Conservation (phyloP, 35 echinoderm and acorn worm genomes). For the Antedon bifida region DNA sequence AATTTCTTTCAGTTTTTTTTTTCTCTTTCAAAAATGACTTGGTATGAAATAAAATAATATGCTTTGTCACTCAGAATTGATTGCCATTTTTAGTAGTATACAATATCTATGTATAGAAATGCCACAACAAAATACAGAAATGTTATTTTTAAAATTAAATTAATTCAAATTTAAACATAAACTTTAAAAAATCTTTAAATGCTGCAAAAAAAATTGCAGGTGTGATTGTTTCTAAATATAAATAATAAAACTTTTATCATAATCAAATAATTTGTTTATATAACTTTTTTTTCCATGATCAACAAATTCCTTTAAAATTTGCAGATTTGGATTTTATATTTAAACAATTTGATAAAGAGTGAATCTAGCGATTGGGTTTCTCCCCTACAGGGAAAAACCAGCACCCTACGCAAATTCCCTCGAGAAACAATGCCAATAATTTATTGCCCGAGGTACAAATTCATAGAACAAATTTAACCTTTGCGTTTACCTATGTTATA, state of each 20-base stretch:
- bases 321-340: not conserved
- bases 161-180: too few relatives aligned
- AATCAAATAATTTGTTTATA: too few relatives aligned
- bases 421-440: not conserved
- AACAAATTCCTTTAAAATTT: not conserved
- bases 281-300: not conserved
- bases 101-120: too few relatives aligned
- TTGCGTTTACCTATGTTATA: not conserved
- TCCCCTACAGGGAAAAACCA: not conserved
- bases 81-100: too few relatives aligned
- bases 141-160: too few relatives aligned
- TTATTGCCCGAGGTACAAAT: not conserved
- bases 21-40: too few relatives aligned
- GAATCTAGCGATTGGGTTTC: not conserved
- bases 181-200: too few relatives aligned
- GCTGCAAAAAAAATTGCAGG: too few relatives aligned
- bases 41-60: too few relatives aligned
- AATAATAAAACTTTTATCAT: too few relatives aligned
- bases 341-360: not conserved
- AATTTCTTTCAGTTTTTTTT: not conserved
- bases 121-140: too few relatives aligned
- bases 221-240: too few relatives aligned
- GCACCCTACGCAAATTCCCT: not conserved
- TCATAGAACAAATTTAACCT: not conserved
- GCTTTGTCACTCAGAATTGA: not conserved